Percentiles rank a stretch among this genome's conserved stretches.
Conservation (phyloP, 2,888 invertebrate species). For the Dermolepida albohirtum region DNA sequence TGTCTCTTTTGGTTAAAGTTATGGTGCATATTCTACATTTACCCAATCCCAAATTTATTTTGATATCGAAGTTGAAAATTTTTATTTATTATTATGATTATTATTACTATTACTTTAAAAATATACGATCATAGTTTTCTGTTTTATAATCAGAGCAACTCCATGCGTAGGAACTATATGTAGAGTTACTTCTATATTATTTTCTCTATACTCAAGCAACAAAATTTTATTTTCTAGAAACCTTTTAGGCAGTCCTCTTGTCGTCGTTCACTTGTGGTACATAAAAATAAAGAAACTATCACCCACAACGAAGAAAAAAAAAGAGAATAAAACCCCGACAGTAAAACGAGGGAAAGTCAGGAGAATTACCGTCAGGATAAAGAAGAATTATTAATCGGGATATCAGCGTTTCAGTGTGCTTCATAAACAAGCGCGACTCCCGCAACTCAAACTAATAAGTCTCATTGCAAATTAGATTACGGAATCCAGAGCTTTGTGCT, state of each 20-base stretch:
- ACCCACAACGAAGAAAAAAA: neutral
- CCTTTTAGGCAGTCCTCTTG: neutral
- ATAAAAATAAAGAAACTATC: slow-evolving; percentile 21
- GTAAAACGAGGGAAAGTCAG: slow-evolving; percentile 3
- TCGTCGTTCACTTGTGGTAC: neutral
- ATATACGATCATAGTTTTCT: too few species aligned
- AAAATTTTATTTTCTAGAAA: too few species aligned
- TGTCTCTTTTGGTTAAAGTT: too few species aligned
- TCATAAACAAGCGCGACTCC: slow-evolving; percentile 59
- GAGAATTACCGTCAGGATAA: slow-evolving; percentile 27
- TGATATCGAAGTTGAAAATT: too few species aligned
- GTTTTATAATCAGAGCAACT: too few species aligned
- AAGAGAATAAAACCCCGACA: neutral
- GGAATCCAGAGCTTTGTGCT: slow-evolving; percentile 64
- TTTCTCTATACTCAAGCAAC: too few species aligned
- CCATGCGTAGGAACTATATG: too few species aligned
- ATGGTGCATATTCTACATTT: too few species aligned
- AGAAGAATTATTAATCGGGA: slow-evolving; percentile 55
- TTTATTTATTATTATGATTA: too few species aligned
- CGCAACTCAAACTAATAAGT: slow-evolving; percentile 64
- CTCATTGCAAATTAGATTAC: slow-evolving; percentile 66
- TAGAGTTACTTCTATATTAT: too few species aligned
- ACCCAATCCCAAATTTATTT: too few species aligned
- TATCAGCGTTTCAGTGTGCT: slow-evolving; percentile 57
- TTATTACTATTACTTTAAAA: too few species aligned